Conservation (phyloP, 2,797 vertebrate species). For the Perodicticus potto region DNA sequence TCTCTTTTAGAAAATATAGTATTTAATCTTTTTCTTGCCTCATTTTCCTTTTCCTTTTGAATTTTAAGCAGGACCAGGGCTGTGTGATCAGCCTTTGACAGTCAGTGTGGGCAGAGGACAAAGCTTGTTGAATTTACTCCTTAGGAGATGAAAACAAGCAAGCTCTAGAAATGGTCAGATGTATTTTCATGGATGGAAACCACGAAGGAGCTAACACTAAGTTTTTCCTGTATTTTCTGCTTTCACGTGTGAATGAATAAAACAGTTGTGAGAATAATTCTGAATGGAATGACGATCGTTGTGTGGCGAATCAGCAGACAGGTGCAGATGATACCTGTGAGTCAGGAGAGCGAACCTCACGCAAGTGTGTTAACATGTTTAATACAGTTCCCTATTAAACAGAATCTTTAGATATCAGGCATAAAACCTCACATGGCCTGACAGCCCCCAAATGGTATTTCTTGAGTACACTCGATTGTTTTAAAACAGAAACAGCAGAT, state of each 20-base stretch:
- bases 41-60: slow-evolving; percentile 25
- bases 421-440: not conserved
- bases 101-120: not conserved
- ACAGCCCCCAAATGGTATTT: not conserved
- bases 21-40: slow-evolving; percentile 11
- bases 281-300: slow-evolving; percentile 27
- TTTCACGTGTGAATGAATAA: not conserved
- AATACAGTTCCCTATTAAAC: not conserved
- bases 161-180: not conserved
- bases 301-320: not conserved
- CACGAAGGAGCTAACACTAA: not conserved
- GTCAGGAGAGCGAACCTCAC: not conserved
- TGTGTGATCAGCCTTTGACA: not conserved
- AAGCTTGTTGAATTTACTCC: not conserved
- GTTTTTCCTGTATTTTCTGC: slow-evolving; percentile 50
- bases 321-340: not conserved
- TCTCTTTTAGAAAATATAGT: not conserved
- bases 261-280: not conserved
- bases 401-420: not conserved
- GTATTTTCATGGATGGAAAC: slow-evolving; percentile 55
- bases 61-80: not conserved
- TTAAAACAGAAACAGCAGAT: not conserved
- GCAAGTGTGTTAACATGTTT: not conserved
- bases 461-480: not conserved
- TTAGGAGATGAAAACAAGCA: slow-evolving; percentile 2